These are phyloP conservation scores for Gari tellinella DNA, from an alignment of 2,888 invertebrate species.

Conservation along the genomic window DNA sequence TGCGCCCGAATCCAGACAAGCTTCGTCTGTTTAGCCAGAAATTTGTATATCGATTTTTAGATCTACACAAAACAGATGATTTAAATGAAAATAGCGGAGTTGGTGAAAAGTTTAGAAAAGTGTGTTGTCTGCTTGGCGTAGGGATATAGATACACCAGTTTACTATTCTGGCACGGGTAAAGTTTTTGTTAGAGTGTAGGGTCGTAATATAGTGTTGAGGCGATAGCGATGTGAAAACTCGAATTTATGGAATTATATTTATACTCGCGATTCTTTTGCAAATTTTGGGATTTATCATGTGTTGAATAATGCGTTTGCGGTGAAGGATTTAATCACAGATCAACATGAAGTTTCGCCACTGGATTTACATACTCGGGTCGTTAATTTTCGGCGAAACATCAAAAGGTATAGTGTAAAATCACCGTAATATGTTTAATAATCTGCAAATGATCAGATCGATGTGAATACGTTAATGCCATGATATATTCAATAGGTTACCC, in stretches of 20 bases:
- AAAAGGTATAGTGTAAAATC: constrained; percentile 29
- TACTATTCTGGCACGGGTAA: constrained; percentile 29
- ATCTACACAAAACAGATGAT: too few relatives aligned
- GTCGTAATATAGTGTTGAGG: not conserved
- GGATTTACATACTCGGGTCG: constrained; percentile 32
- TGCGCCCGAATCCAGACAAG: too few relatives aligned
- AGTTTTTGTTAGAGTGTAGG: constrained; percentile 4
- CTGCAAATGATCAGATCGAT: too few relatives aligned
- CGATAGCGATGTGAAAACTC: too few relatives aligned
- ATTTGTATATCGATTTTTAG: too few relatives aligned
- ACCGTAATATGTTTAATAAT: constrained; percentile 13
- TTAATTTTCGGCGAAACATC: constrained; percentile 28
- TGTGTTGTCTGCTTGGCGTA: constrained; percentile 7
- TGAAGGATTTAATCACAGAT: constrained; percentile 13
- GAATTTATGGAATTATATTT: constrained; percentile 4
- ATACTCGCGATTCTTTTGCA: not conserved
- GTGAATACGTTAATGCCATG: too few relatives aligned
- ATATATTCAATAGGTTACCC: too few relatives aligned
- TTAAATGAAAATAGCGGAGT: too few relatives aligned
- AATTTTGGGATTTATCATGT: constrained; percentile 27
- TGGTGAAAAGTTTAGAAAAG: too few relatives aligned
- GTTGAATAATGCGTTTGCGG: constrained; percentile 12
- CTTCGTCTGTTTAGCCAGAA: too few relatives aligned
- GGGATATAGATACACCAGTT: constrained; percentile 30
- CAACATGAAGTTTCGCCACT: constrained; percentile 38